phyloP scores from a whole-genome alignment of 2,888 invertebrate species.

The Marasmarcha lunaedactyla region DNA sequence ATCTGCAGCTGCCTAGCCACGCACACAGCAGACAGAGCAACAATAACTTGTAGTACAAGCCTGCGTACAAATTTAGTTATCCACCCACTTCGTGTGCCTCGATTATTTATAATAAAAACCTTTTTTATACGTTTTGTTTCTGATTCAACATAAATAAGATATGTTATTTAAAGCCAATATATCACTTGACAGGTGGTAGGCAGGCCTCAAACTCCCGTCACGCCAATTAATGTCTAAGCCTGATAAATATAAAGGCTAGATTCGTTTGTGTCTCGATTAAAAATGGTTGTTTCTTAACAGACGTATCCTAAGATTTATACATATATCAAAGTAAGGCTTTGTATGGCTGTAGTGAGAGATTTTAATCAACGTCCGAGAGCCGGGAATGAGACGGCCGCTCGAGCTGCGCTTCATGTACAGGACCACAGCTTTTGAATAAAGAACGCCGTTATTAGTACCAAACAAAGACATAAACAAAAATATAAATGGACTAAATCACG shows the following conservation, averaged over 20 bases:
- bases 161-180: slow-evolving; percentile 70
- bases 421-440: too few species aligned
- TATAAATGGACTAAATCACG: too few species aligned
- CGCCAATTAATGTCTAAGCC: slow-evolving; percentile 28
- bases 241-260: slow-evolving; percentile 21
- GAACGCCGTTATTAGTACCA: too few species aligned
- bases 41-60: slow-evolving; percentile 52
- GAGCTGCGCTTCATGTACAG: background rate
- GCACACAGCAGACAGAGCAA: slow-evolving; percentile 28
- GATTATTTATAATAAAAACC: slow-evolving; percentile 63
- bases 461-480: too few species aligned
- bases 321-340: slow-evolving; percentile 64
- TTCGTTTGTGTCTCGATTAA: slow-evolving; percentile 18
- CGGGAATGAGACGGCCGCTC: slow-evolving; percentile 7
- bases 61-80: slow-evolving; percentile 62
- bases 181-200: slow-evolving; percentile 71
- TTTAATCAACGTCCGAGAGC: slow-evolving; percentile 60
- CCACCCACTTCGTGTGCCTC: slow-evolving; percentile 47
- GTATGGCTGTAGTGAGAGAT: slow-evolving; percentile 64
- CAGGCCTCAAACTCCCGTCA: slow-evolving; percentile 23
- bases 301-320: slow-evolving; percentile 62
- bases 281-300: slow-evolving; percentile 33
- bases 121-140: slow-evolving; percentile 65
- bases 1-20: slow-evolving; percentile 35
- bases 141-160: slow-evolving; percentile 72